phyloP scores from a whole-genome alignment of 2,113 vertebrate genomes.

The Myrmophylax atrothorax region DNA sequence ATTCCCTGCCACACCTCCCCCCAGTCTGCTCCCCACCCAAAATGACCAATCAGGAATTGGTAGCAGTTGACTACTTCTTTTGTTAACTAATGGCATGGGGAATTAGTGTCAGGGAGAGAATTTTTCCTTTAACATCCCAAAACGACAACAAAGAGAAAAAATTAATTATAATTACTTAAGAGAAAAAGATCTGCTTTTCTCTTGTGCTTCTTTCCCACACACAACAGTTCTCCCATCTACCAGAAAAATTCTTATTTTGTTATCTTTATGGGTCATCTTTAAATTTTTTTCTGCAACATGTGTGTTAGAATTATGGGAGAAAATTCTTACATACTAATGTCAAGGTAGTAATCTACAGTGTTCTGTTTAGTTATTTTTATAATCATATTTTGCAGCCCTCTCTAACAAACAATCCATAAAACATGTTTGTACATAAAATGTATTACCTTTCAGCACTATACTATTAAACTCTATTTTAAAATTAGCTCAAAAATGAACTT shows the following conservation, averaged over 20 bases:
- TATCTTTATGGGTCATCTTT: neutral
- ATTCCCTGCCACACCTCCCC: too few relatives aligned
- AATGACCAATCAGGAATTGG: too few relatives aligned
- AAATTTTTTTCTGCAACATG: neutral
- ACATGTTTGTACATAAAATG: neutral
- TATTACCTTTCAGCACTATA: neutral
- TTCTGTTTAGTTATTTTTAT: neutral
- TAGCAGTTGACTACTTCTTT: too few relatives aligned
- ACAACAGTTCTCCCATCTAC: neutral
- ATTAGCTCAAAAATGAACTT: neutral
- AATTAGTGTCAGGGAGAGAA: too few relatives aligned
- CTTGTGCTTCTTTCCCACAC: rapidly evolving
- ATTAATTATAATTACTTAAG: neutral
- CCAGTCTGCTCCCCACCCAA: too few relatives aligned
- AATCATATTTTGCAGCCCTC: neutral
- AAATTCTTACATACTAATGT: neutral
- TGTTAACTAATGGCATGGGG: too few relatives aligned
- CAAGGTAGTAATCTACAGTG: neutral
- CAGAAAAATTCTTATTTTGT: neutral
- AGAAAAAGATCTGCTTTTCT: neutral
- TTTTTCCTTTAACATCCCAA: too few relatives aligned
- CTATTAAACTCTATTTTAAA: neutral
- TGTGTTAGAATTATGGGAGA: neutral
- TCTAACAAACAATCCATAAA: neutral
- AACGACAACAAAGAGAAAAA: neutral